A percentile compares a stretch with the other conserved stretches of the same genome.
phyloP scores from a whole-genome alignment of 2,888 invertebrate genomes.

The Yponomeuta cagnagella region DNA sequence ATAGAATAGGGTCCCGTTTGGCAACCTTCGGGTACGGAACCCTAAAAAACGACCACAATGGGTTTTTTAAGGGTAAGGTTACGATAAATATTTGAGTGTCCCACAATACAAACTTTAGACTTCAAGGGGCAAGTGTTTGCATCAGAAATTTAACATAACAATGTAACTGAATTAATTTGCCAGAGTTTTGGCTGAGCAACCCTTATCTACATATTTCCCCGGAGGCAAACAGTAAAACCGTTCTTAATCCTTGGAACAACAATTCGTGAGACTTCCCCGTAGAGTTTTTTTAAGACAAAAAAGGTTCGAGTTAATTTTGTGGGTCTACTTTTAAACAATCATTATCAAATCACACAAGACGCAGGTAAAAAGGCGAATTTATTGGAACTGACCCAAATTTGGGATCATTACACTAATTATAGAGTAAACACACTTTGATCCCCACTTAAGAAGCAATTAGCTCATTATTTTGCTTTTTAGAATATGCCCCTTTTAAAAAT shows the following conservation, averaged over 20 bases:
- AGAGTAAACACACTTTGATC: slow-evolving; percentile 43
- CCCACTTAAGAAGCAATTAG: slow-evolving; percentile 17
- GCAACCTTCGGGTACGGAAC: no score
- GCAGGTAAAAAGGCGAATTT: slow-evolving; percentile 53
- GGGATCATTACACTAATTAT: slow-evolving; percentile 69
- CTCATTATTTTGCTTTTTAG: slow-evolving; percentile 14
- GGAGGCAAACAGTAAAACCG: slow-evolving; percentile 47
- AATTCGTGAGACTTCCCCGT: slow-evolving; percentile 28
- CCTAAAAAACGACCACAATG: not conserved
- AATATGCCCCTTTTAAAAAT: not conserved
- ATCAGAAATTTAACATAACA: slow-evolving; percentile 46
- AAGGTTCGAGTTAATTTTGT: not conserved
- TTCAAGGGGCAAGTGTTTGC: slow-evolving; percentile 30
- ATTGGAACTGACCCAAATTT: slow-evolving; percentile 55
- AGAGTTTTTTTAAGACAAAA: not conserved
- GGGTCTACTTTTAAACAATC: slow-evolving; percentile 27
- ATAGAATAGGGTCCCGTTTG: no score
- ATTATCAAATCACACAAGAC: slow-evolving; percentile 55
- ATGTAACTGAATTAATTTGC: slow-evolving; percentile 48
- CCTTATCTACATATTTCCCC: slow-evolving; percentile 38
- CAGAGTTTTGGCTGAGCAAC: slow-evolving; percentile 24
- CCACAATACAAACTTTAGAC: not conserved
- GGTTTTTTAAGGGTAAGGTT: not conserved
- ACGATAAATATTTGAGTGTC: slow-evolving; percentile 3
- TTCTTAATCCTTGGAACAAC: slow-evolving; percentile 54